Conservation (phyloP, 2,113 vertebrate genomes). For the Anser brachyrhynchus region DNA sequence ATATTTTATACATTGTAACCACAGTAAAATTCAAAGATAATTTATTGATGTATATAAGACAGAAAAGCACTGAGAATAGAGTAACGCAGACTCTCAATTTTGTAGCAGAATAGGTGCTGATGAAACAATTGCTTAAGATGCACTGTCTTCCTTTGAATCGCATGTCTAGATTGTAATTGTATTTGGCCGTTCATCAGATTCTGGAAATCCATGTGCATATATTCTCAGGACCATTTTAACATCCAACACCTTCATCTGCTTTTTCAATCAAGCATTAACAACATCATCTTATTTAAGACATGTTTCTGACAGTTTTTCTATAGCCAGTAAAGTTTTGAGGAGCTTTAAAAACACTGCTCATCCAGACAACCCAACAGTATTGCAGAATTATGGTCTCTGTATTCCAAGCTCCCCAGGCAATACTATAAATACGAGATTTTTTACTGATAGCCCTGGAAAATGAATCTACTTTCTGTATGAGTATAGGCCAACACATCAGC, state of each 20-base stretch:
- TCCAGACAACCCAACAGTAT: not conserved
- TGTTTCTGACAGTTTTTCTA: not conserved
- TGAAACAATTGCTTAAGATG: not conserved
- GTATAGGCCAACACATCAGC: not conserved
- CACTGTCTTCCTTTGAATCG: not conserved
- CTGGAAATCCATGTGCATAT: not conserved
- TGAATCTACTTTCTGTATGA: not conserved
- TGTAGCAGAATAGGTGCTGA: not conserved
- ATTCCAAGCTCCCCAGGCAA: not conserved
- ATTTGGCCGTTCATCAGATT: not conserved
- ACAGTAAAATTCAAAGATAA: not conserved
- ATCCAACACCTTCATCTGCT: not conserved
- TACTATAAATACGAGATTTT: not conserved
- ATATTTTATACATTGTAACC: slow-evolving; percentile 75
- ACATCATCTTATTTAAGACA: not conserved
- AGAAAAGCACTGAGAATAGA: not conserved
- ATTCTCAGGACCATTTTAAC: not conserved
- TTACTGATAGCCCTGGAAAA: not conserved
- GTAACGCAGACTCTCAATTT: not conserved
- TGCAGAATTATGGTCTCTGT: not conserved
- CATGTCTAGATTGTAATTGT: not conserved
- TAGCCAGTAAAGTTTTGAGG: not conserved
- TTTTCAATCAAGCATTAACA: not conserved
- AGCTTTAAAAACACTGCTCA: not conserved
- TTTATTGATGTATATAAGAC: not conserved